These are phyloP conservation scores for Bolborhynchus lineola DNA, from an alignment of 2,113 vertebrate genomes.

Conservation along the genomic window DNA sequence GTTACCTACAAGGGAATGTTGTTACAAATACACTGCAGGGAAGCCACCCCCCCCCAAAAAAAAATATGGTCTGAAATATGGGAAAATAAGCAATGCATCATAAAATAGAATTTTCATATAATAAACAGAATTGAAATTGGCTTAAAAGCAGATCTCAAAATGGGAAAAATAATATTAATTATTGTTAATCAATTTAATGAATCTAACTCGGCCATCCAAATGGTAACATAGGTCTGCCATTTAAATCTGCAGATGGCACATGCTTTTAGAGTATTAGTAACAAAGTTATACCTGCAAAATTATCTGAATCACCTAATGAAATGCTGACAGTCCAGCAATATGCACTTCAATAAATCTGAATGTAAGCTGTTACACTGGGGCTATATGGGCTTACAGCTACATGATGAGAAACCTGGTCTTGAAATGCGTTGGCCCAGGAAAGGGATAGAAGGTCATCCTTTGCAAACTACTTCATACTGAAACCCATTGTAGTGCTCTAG, in stretches of 20 bases:
- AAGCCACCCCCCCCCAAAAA: rapidly evolving
- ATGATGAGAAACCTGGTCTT: neutral
- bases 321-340: neutral
- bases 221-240: neutral
- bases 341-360: neutral
- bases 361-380: neutral
- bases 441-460: neutral
- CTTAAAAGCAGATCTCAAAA: neutral
- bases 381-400: neutral
- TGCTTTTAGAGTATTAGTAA: neutral
- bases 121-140: neutral
- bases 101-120: neutral
- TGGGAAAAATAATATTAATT: neutral
- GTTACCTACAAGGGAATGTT: neutral
- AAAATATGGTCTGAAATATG: neutral
- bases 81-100: neutral
- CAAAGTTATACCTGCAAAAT: neutral
- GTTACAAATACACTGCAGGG: neutral
- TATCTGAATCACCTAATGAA: neutral
- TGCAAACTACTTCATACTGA: neutral
- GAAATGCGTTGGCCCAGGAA: neutral
- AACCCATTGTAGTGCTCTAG: neutral
- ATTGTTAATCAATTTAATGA: neutral
- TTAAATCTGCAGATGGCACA: neutral
- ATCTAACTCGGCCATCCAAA: neutral